phyloP scores from a whole-genome alignment of 2,888 invertebrate species.

The Drosophila helvetica region DNA sequence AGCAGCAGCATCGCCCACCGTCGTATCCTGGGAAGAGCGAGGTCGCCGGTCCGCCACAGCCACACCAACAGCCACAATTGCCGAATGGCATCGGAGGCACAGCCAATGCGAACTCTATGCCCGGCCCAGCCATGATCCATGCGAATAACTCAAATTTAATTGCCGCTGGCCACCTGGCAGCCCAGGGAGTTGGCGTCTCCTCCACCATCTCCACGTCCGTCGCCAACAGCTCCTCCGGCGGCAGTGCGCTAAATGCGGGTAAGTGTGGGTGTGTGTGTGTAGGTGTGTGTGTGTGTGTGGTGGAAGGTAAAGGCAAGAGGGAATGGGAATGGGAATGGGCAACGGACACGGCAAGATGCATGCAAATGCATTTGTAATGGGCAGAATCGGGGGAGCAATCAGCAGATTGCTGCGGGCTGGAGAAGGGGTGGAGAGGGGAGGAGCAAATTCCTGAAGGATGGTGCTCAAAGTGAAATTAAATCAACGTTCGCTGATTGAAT shows the following conservation, averaged over 20 bases:
- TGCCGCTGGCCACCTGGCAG: conserved; percentile 63
- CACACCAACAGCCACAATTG: conserved; percentile 65
- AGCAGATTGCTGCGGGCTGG: conserved; percentile 44
- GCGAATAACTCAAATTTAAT: conserved; percentile 77
- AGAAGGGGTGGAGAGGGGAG: background rate
- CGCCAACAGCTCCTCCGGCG: conserved; percentile 34
- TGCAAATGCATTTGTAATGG: conserved; percentile 39
- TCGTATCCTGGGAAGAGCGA: conserved; percentile 29
- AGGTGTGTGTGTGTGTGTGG: background rate
- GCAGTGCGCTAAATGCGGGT: conserved; percentile 65
- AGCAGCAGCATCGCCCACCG: conserved; percentile 22
- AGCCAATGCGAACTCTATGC: conserved; percentile 29
- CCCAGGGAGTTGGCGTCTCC: conserved; percentile 53
- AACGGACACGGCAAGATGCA: background rate
- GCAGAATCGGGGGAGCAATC: conserved; percentile 26
- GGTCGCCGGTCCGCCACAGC: conserved; percentile 45
- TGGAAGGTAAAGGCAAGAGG: background rate
- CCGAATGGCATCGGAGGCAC: conserved; percentile 56
- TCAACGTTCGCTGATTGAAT: conserved; percentile 40
- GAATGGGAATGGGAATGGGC: conserved; percentile 1
- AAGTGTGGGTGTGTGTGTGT: conserved; percentile 44
- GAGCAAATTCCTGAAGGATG: background rate
- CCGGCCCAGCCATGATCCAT: conserved; percentile 70
- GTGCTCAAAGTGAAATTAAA: conserved; percentile 34
- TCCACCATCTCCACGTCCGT: conserved; percentile 7